phyloP scores from a whole-genome alignment of 1,140 invertebrate genomes.

The Panagrolaimus sp. region DNA sequence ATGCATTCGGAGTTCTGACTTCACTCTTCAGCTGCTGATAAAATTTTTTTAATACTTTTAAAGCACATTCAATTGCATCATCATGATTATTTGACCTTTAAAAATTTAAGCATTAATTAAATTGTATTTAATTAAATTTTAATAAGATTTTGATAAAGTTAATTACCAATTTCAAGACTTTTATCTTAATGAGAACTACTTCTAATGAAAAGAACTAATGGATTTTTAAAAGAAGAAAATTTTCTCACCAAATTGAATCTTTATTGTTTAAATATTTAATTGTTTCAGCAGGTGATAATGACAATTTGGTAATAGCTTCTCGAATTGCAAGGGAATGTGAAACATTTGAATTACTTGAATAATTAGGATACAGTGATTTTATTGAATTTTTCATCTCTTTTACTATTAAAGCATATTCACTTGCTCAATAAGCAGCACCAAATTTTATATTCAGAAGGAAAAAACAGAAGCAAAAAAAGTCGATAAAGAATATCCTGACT shows the following conservation, averaged over 20 bases:
- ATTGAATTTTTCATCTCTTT: neutral
- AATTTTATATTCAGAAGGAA: neutral
- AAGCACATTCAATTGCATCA: neutral
- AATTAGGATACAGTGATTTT: neutral
- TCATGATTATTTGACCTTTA: conserved; percentile 1
- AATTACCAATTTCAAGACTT: too few species aligned
- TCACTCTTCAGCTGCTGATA: neutral
- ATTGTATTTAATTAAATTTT: too few species aligned
- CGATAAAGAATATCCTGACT: neutral
- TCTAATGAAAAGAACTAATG: too few species aligned
- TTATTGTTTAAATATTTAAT: conserved; percentile 9
- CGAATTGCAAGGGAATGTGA: neutral
- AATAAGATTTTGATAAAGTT: too few species aligned
- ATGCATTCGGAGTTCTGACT: neutral
- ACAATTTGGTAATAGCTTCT: neutral
- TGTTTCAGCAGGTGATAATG: conserved; percentile 1
- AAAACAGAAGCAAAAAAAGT: neutral
- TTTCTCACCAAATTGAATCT: conserved; percentile 6
- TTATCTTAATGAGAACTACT: too few species aligned
- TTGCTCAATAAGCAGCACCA: too few species aligned
- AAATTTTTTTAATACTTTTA: conserved; percentile 13
- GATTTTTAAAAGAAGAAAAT: too few species aligned
- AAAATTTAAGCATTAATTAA: neutral
- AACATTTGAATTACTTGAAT: neutral
- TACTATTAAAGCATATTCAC: neutral